Evolutionary conservation across 2,113 vertebrate genomes (phyloP), one percentile per base, ranked within the genome.

Genomic region (Notothenia coriiceps): DNA sequence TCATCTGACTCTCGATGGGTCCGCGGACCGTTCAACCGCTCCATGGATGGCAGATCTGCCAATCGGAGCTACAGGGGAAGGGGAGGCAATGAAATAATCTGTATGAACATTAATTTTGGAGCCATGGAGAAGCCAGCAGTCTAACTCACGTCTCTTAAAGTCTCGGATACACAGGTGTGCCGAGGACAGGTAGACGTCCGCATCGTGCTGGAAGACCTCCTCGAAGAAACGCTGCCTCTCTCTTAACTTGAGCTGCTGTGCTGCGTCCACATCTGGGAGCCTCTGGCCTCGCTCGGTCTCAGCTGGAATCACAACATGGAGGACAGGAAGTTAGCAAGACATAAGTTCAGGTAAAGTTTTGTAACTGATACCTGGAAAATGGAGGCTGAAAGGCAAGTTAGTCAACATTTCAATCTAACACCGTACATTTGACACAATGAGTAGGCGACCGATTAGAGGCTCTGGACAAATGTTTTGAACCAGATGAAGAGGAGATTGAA

Each of bases 41-140:
- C 98, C 98, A 99, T 99, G 64, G 98, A 99, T 0, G 98, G n/a
- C n/a, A 99, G 91, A 99, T 95, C 98, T 99, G 77, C 98, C 96
- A 29, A 99, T 96, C 13, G 98, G 94, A 77, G 94, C 94, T 95
- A 74, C 33, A 52, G 50, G 33, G 66, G 18, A 83, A 40, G 25
- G 1, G 11, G 17, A 51, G 54, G 3, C 3, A 6, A 18, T 47
- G 0, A 15, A 51, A 64, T 51, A 22, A 44, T 4, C 33, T 35
- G 6, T 20, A n/a, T 46, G 46, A 62, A 29, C 20, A 12, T 35
- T 5, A 15, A 13, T 43, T 7, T 17, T n/a, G 1, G 9, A 2
- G 60, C 40, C 7, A 52, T 2, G 56, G 25, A 68, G 20, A 49
- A 40, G 6, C 47, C 18, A 4, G 3, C 15, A 11, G 47, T 35